phyloP scores from a whole-genome alignment of 2,113 vertebrate species.

The Dipodomys stephensi region DNA sequence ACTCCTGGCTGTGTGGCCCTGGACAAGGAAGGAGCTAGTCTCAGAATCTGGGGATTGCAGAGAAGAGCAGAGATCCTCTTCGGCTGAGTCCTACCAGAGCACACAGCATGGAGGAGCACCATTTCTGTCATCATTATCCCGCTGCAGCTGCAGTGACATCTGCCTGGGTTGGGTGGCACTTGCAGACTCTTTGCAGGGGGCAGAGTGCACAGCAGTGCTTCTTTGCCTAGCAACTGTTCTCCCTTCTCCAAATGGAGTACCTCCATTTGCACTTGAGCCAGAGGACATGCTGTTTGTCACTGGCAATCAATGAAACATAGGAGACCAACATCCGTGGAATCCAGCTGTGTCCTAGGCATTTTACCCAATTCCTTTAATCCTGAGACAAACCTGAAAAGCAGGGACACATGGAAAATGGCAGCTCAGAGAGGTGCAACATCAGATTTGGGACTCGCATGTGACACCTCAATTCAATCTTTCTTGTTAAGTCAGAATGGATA shows the following conservation, averaged over 20 bases:
- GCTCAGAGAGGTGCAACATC: not conserved
- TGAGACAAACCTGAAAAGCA: not conserved
- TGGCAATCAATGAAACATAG: not conserved
- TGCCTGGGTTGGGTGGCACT: accelerated
- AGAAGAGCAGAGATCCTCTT: not conserved
- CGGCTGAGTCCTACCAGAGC: not conserved
- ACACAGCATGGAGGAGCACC: not conserved
- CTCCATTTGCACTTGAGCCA: not conserved
- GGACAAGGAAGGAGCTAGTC: not conserved
- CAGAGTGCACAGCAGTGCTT: not conserved
- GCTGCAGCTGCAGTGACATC: not conserved
- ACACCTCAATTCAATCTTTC: not conserved
- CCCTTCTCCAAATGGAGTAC: not conserved
- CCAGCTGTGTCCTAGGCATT: not conserved
- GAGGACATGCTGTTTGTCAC: not conserved
- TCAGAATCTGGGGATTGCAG: not conserved
- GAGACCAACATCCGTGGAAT: not conserved
- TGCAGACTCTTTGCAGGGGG: not conserved
- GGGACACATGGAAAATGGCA: not conserved
- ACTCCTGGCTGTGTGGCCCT: not conserved
- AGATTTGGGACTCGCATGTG: not conserved
- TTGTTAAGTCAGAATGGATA: not conserved
- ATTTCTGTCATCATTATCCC: not conserved
- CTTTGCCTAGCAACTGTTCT: not conserved
- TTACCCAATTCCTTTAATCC: not conserved